These are phyloP conservation scores for Brachionus paranguensis DNA, from an alignment of 1,140 invertebrate genomes.

Conservation along the genomic window DNA sequence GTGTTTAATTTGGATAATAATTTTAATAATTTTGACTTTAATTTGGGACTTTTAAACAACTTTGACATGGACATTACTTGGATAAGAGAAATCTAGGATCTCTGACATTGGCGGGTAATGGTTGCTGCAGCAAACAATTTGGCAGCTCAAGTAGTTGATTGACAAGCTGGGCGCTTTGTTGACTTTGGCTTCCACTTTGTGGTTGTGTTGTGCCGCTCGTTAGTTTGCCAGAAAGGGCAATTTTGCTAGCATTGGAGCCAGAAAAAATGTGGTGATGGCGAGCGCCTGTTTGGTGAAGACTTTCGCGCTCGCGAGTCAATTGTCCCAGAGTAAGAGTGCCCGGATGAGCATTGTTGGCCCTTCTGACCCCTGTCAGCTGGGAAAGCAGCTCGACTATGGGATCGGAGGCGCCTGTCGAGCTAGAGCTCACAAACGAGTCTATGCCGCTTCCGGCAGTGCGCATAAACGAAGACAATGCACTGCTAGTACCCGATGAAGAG, in stretches of 20 bases:
- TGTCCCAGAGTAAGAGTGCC: neutral
- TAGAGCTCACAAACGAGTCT: neutral
- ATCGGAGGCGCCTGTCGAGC: neutral
- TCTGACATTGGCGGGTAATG: neutral
- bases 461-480: constrained; percentile 39
- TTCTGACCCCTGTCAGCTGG: constrained; percentile 78
- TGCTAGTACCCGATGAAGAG: neutral
- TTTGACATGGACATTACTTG: neutral
- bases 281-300: neutral
- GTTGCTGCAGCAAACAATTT: neutral
- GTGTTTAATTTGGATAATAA: neutral
- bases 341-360: constrained; percentile 49
- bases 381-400: constrained; percentile 70
- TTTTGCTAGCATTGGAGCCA: neutral
- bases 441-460: neutral
- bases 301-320: constrained; percentile 11
- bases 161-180: neutral
- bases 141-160: constrained; percentile 3
- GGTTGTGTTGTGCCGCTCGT: neutral
- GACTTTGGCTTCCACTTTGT: neutral
- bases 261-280: neutral
- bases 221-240: neutral
- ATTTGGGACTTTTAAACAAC: too few species aligned
- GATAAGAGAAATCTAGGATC: constrained; percentile 22
- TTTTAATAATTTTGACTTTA: too few species aligned